Percentiles rank a stretch among this genome's conserved stretches.
Evolutionary conservation across 2,888 invertebrate genomes (phyloP).

Genomic region (Mamestra brassicae): DNA sequence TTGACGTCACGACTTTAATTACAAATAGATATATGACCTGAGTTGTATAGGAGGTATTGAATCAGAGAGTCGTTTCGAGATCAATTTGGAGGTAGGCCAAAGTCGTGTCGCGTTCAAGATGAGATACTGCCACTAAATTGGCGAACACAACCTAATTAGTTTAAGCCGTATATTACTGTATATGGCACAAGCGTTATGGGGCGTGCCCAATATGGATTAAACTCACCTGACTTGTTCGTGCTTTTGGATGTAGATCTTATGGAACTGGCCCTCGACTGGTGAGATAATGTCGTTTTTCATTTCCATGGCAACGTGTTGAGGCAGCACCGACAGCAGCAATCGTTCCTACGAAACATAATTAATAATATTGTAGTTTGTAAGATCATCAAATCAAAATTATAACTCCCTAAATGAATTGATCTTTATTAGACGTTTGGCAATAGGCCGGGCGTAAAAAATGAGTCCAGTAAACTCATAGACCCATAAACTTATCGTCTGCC

Average conservation of each 20-base stretch:
- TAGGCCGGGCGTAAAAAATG: slow-evolving; percentile 24
- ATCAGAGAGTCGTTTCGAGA: slow-evolving; percentile 70
- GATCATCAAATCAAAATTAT: slow-evolving; percentile 26
- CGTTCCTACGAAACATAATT: slow-evolving; percentile 92
- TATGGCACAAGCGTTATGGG: slow-evolving; percentile 32
- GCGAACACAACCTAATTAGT: slow-evolving; percentile 65
- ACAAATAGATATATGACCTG: slow-evolving; percentile 44
- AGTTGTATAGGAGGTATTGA: slow-evolving; percentile 66
- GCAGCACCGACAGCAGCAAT: slow-evolving; percentile 96
- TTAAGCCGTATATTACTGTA: slow-evolving; percentile 46
- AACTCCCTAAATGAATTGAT: slow-evolving; percentile 23
- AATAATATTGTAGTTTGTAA: slow-evolving; percentile 9
- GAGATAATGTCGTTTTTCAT: slow-evolving; percentile 98
- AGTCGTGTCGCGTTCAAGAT: slow-evolving; percentile 73
- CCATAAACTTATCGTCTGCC: slow-evolving; percentile 21
- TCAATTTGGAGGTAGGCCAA: slow-evolving; percentile 81
- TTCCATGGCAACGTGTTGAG: slow-evolving; percentile 97
- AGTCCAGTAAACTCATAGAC: slow-evolving; percentile 39
- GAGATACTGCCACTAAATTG: slow-evolving; percentile 74
- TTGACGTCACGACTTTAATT: slow-evolving; percentile 43
- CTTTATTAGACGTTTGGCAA: slow-evolving; percentile 40
- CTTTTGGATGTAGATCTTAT: slow-evolving; percentile 98
- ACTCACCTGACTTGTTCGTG: slow-evolving; percentile 97
- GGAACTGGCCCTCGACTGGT: slow-evolving; percentile 97
- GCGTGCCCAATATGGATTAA: slow-evolving; percentile 22